Base-by-base conservation (phyloP, 2,113 vertebrate species). In the Lanius ludovicianus region DNA sequence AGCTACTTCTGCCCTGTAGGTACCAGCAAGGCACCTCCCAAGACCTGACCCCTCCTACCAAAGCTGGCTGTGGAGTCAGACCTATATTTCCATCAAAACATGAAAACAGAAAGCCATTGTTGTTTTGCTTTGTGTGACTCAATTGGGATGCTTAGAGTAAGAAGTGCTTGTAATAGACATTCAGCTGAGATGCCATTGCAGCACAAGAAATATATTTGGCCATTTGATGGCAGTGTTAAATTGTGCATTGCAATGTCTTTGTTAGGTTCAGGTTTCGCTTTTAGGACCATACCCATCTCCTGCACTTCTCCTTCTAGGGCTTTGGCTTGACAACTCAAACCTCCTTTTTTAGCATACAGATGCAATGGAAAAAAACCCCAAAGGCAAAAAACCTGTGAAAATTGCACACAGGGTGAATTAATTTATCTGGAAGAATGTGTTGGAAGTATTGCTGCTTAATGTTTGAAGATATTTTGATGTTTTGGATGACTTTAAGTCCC, bases 171-270 rank as follows among this genome's bases (percentile, higher is more conserved):
- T 21, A 65, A 63, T 1, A 75, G 62, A 49, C 4, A 55, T 19
- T 44, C 67, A 87, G 35, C 25, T 49, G 9, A 82, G 55, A 39
- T 73, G 27, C 19, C 59, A 59, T 2, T 70, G 42, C 44, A 84
- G 63, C 80, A 84, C 33, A 89, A 41, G 50, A 93, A 95, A 90
- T 67, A 47, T 5, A 37, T 91, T 65, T 90, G 63, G 55, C 95
- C 95, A 95, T 97, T 88, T 96, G 93, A 97, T 91, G 93, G 95
- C 95, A 97, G 85, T 96, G 68, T 97, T 96, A 91, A 96, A 83
- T 96, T 93, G 87, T 94, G 53, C 75, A 86, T 82, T 13, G 2
- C 37, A 79, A 11, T 1, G 2, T 35, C 37, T 78, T 84, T 25
- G 4, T 50, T 46, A 76, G 21, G 39, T 80, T 85, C 35, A 55